Base-by-base conservation (phyloP, 2,888 invertebrate species). In the Drosophila hamatofila region DNA sequence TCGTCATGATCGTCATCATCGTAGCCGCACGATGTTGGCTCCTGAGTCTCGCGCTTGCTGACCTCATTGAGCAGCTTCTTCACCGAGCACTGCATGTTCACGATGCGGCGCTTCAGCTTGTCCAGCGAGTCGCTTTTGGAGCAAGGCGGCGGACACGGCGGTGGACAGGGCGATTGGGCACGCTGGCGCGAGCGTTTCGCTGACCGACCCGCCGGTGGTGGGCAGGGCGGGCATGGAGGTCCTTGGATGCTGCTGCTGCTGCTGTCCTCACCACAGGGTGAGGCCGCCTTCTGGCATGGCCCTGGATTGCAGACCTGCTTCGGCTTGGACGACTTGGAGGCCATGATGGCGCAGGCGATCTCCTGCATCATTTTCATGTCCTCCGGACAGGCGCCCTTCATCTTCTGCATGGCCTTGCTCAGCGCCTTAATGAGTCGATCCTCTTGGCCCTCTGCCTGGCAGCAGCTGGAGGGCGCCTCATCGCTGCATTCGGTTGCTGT, bases 311-410 rank as follows among this genome's bases (percentile, higher is more conserved):
- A 84, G 0, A 81, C 64, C 0, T 66, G 60, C 27, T 78, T 72
- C 2, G 62, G 51, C 52, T 77, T 70, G 6, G 55, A 51, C 30
- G 55, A 51, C 30, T 81, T 89, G 18, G 79, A 68, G 16, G 80
- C 70, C 80, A 89, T 74, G 5, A 90, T 75, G 44, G 88, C 84
- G 14, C 71, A 66, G 1, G 87, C 89, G 0, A 90, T 90, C 21
- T 89, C 90, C 57, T 91, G 78, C 62, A 90, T 81, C 57, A 90
- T 76, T 30, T 89, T 89, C 58, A 86, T 88, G 56, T 90, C 90
- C 65, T 90, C 90, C 7, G 90, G 90, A 59, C 90, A 90, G 59
- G 81, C 84, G 8, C 89, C 78, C 68, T 90, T 91, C 88, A 91
- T 89, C 64, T 91, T 91, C n/a, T 83, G 76, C 81, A 90, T 81